Conservation (phyloP, 2,888 invertebrate genomes). For the Odontothrips loti region DNA sequence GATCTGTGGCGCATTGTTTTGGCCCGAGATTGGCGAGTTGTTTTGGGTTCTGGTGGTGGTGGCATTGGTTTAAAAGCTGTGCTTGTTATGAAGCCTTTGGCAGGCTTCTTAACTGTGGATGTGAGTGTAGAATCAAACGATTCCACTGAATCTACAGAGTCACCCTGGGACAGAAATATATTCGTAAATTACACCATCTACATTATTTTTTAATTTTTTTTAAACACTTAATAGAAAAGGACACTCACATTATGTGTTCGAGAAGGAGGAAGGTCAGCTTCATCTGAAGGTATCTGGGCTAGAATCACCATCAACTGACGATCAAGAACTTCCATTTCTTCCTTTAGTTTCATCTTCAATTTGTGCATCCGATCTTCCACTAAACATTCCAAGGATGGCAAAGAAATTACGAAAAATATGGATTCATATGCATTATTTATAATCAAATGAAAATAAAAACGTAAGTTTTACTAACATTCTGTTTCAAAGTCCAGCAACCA, state of each 20-base stretch:
- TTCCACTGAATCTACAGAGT: background rate
- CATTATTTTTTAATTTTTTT: background rate
- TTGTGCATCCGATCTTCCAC: background rate
- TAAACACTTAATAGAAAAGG: background rate
- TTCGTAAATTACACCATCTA: too few species aligned
- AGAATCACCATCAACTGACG: background rate
- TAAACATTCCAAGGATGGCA: background rate
- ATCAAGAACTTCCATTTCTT: background rate
- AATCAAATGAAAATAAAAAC: background rate
- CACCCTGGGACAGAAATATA: background rate
- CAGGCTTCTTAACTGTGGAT: background rate
- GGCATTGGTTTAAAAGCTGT: slow-evolving; percentile 4
- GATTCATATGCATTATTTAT: background rate
- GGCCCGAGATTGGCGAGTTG: background rate
- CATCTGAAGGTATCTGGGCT: background rate
- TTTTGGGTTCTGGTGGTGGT: background rate
- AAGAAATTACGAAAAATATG: background rate
- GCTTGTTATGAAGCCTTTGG: background rate
- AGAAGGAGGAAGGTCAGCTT: background rate
- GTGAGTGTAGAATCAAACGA: background rate
- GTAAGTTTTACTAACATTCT: background rate
- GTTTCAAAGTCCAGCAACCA: slow-evolving; percentile 7
- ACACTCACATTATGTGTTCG: background rate
- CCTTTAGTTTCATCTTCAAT: background rate
- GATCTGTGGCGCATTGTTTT: background rate